phyloP scores from a whole-genome alignment of 1,140 invertebrate species.

The Cherax quadricarinatus region DNA sequence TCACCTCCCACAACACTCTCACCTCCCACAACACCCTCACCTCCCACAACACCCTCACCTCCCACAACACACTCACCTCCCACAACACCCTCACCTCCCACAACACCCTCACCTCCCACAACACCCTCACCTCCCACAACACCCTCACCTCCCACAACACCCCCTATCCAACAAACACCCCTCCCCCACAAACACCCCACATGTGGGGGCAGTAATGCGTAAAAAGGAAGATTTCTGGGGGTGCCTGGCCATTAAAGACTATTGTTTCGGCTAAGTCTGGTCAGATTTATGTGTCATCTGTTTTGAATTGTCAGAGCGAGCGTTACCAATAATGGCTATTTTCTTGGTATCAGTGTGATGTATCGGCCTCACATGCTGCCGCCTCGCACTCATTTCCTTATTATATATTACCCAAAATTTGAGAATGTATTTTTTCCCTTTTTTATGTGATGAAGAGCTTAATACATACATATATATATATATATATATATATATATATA shows the following conservation, averaged over 20 bases:
- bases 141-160: background rate
- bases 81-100: background rate
- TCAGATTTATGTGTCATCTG: conserved; percentile 56
- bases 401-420: background rate
- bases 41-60: background rate
- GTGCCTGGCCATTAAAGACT: conserved; percentile 35
- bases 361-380: conserved; percentile 7
- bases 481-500: too few relatives aligned
- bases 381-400: background rate
- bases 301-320: conserved; percentile 52
- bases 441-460: too few relatives aligned
- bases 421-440: too few relatives aligned
- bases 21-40: background rate
- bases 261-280: conserved; percentile 45
- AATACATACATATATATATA: too few relatives aligned
- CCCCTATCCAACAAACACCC: background rate
- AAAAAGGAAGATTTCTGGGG: conserved; percentile 48
- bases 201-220: conserved; percentile 20
- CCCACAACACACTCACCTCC: too few relatives aligned
- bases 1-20: background rate
- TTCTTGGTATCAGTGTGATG: conserved; percentile 47
- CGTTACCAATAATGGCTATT: conserved; percentile 41
- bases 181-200: background rate
- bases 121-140: background rate
- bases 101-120: background rate